Base-by-base conservation (phyloP, 2,113 vertebrate genomes). In the Periophthalmus modestus region DNA sequence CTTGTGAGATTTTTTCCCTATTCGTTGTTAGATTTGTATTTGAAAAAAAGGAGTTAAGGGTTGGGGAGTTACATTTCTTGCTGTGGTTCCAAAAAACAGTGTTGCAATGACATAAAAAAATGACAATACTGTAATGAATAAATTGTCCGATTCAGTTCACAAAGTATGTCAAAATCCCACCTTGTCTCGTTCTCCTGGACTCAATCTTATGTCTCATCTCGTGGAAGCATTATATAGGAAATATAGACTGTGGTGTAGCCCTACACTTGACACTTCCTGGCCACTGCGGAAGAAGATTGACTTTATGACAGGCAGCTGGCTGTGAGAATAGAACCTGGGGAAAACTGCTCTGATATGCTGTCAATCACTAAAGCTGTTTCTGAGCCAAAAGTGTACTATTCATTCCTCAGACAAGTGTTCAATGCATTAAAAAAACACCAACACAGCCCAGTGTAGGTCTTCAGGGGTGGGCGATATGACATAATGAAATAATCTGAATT, bases 331-430 rank as follows among this genome's bases (percentile, higher is more conserved):
- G 33, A 21, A 74, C 78, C 69, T 80, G 15, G 78, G 50, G 18
- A 59, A 80, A 80, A 66, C 57, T 54, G 57, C 67, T 23, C 55
- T 48, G 66, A 79, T 74, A 23, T 48, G 7, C 61, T 70, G 82
- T 84, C 76, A 73, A 73, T 80, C 72, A 76, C 67, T 82, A 39
- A 18, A 47, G 33, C 74, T 77, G 74, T 70, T 76, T 36, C n/a
- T 34, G 46, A 71, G 77, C 76, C 74, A 85, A 69, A 21, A 14
- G 57, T 73, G 81, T 71, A 72, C 82, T 39, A 66, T 74, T 43
- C 28, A 78, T 79, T 82, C 68, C 24, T 75, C 16, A 65, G 63
- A 74, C 70, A 75, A 55, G 75, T 54, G 54, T 77, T 84, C 61
- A 39, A 69, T 85, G 75, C 73, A 75, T 75, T 75, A 50, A 16